Base-by-base conservation (phyloP, 2,888 invertebrate species). In the Rhagonycha fulva region DNA sequence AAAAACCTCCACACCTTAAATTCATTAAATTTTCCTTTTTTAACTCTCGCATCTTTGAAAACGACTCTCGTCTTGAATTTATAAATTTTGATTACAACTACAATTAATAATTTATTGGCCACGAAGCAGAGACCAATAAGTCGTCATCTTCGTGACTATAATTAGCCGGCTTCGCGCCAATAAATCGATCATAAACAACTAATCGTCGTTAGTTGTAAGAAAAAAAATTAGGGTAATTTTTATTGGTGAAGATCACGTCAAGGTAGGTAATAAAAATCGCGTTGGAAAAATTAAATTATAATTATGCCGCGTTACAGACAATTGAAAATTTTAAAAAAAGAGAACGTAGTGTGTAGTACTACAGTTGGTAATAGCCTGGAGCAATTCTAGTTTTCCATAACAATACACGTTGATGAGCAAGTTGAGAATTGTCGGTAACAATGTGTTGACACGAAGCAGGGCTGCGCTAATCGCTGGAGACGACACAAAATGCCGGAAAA, bases 401-500 rank as follows among this genome's bases (percentile, higher is more conserved):
- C 76, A 75, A 78, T 74, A 72, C 74, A 60, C 24, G 63, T 61
- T 78, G 78, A 78, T 78, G 78, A 78, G 75, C 78, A 72, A 68
- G 32, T 70, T 61, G 72, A 68, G 78, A 75, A 74, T 72, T 77
- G 74, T 72, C 70, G 62, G 75, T 28, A 76, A 78, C 76, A 78
- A 72, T 78, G 76, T 78, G 74, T 76, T 78, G 76, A 76, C 78
- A 78, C 71, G 70, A 78, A 66, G 75, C 79, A 76, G 72, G 76
- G 78, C 76, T 76, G 47, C n/a, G 72, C 79, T 79, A 79, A 79
- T 79, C 79, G 76, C 76, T 70, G 75, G 79, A 78, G 79, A 79
- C 73, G 75, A 72, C 75, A 79, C 78, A 79, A 79, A 79, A 76
- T 73, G 77, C 78, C 79, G 79, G 79, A 79, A 79, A 79, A 78